A percentile compares a stretch with the other conserved stretches of the same genome.
Evolutionary conservation across 2,797 vertebrate genomes (phyloP).

Genomic region (Gila robusta): DNA sequence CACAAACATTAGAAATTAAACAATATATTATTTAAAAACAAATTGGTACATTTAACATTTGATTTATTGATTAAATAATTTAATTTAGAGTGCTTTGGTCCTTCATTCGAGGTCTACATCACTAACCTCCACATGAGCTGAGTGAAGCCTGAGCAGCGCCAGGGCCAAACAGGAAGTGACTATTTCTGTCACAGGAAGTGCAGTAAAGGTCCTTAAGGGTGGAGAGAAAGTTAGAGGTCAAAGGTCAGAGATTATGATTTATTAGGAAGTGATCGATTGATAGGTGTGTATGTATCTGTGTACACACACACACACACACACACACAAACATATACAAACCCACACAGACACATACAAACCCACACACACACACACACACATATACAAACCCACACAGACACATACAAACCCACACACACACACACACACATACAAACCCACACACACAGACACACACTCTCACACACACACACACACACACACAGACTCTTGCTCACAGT

Average conservation of each 20-base stretch:
- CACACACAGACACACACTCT: no score
- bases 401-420: no score
- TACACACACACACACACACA: neutral
- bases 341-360: no score
- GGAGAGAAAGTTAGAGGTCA: conserved; percentile 43
- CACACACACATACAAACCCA: no score
- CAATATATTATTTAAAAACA: neutral
- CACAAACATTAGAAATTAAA: neutral
- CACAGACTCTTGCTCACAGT: neutral
- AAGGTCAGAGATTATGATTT: conserved; percentile 41
- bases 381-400: no score
- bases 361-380: no score
- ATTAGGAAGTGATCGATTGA: neutral
- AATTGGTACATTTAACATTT: neutral
- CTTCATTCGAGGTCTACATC: neutral
- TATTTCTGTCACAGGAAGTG: conserved; percentile 52
- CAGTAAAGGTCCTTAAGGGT: conserved; percentile 27
- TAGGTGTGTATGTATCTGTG: neutral
- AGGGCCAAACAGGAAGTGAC: conserved; percentile 44
- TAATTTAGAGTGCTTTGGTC: neutral
- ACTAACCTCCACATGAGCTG: neutral
- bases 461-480: neutral
- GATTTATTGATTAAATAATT: neutral
- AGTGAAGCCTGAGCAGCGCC: neutral
- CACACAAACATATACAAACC: no score